Base-by-base conservation (phyloP, 1,140 invertebrate genomes). In the Globodera rostochiensis region DNA sequence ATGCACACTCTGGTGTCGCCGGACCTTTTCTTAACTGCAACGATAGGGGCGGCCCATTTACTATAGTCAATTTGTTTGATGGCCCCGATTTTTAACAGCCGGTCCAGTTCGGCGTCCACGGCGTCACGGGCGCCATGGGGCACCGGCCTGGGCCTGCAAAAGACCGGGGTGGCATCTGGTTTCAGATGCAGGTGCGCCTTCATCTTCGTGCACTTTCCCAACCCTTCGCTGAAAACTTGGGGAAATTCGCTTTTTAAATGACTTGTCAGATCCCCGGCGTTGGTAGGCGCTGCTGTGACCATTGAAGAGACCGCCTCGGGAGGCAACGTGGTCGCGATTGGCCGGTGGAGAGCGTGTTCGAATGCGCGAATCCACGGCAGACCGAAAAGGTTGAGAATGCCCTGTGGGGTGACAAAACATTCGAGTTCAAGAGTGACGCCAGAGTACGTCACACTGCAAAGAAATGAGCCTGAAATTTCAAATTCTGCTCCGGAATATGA, bases 11-110 rank as follows among this genome's bases (percentile, higher is more conserved):
- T 77, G 4, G 90, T 86, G 49, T 47, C 53, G 15, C 77, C 75
- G 36, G 47, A 36, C 53, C 47, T 74, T 46, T 74, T 74, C 15
- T 74, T 74, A n/a, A 74, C 73, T 74, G 73, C 73, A 49, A 74
- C 8, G 2, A 74, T 74, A 8, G 73, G 73, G 53, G 90, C 88
- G 15, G 89, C 90, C 90, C 90, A 92, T 90, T 88, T 88, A 77
- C 84, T 66, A 83, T 83, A 57, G 36, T 85, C 73, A 25, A 91
- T 82, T 50, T 74, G 80, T 76, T 80, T 73, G 25, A 91, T 83
- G 13, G 84, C 83, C 7, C 86, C 84, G 69, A 79, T 71, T 13
- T 70, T 11, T 70, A 79, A 47, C 47, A 89, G 74, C 45, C 84
- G 57, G 13, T 88, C 82, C 6, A 91, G 66, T 71, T 90, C 86